Conservation (phyloP, 64 coral and sea anemone species). For the Pocillopora verrucosa region DNA sequence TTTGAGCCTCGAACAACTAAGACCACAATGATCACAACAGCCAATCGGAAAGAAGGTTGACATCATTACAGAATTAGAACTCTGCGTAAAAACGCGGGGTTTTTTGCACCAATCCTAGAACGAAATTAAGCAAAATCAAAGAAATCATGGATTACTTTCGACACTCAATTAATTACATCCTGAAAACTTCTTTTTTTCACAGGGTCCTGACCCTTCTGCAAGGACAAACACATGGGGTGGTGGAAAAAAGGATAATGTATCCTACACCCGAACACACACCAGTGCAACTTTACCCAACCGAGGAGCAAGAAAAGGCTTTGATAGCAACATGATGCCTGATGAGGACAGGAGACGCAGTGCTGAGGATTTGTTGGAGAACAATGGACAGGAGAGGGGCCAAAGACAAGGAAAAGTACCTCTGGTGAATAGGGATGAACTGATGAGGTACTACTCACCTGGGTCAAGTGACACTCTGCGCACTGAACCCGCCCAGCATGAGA, state of each 20-base stretch:
- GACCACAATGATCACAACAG: too few species aligned
- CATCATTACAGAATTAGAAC: too few species aligned
- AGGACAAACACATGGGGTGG: constrained; percentile 27
- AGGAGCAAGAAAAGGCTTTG: constrained; percentile 14
- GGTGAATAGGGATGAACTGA: constrained; percentile 76
- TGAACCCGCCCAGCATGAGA: constrained; percentile 39
- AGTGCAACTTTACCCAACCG: constrained; percentile 34
- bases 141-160: background rate
- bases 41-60: too few species aligned
- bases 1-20: too few species aligned
- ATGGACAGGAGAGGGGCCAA: constrained; percentile 53
- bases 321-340: background rate
- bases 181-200: background rate
- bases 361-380: constrained; percentile 61
- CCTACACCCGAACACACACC: constrained; percentile 3
- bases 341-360: constrained; percentile 69
- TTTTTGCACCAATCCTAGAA: background rate
- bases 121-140: background rate
- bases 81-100: too few species aligned
- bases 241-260: background rate
- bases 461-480: background rate
- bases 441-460: constrained; percentile 66
- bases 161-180: background rate
- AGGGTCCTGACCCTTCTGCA: background rate
- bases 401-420: constrained; percentile 67